Evolutionary conservation across 2,888 invertebrate species (phyloP), one percentile per base, ranked within the genome.

Genomic region (Nysson spinosus): DNA sequence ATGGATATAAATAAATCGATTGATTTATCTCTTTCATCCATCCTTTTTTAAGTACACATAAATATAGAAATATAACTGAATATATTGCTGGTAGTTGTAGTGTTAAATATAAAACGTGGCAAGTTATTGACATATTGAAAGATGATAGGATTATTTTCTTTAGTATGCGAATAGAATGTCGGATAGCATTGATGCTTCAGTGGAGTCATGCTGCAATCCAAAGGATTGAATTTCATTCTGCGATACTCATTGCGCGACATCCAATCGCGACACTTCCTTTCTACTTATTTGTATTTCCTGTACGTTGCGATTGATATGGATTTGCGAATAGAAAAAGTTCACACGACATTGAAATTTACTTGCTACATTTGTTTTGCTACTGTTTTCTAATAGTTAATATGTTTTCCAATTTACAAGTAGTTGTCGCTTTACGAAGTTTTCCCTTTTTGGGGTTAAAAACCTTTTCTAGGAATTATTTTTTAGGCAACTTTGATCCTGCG

Each of bases 151-250:
- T 66, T 64, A 66, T 64, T 51, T 57, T 39, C 51, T 39, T 52
- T 17, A 43, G 40, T 51, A 35, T 57, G 49, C 58, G 40, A 34
- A 35, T 26, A 54, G 67, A 65, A 65, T 65, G 52, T 14, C 35
- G 17, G 39, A 12, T 35, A 30, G 39, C 66, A 49, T 67, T 40
- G 67, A 67, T 54, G 67, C 58, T 49, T 50, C 66, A 44, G 39
- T 52, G 47, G 54, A 40, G 28, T 35, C 17, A 26, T 14, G 4
- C 58, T 49, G 67, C 67, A 24, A 58, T 56, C 56, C 43, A 9
- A 19, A 20, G 66, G 66, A 67, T 67, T 54, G 44, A 50, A 39
- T 67, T 67, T 67, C 67, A n/a, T n/a, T 44, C 39, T 24, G 54
- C 5, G 52, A 65, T 58, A 67, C 52, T 35, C 51, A 11, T 65